phyloP scores from a whole-genome alignment of 2,888 invertebrate genomes.

The Mylabris sibirica region DNA sequence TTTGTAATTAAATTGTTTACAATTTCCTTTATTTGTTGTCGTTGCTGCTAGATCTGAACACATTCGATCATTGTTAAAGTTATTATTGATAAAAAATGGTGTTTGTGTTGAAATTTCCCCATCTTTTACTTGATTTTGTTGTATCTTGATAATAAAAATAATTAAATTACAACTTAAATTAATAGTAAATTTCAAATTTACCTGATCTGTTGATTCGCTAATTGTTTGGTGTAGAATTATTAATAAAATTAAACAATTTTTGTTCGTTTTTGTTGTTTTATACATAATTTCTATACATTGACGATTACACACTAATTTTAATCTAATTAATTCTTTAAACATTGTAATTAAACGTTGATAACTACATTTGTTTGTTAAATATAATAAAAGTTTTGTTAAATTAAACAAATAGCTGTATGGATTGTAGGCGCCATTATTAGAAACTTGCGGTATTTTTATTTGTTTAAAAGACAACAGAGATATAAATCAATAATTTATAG shows the following conservation, averaged over 20 bases:
- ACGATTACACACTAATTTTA: not conserved
- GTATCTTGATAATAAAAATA: not conserved
- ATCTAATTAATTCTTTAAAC: not conserved
- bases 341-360: not conserved
- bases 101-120: conserved; percentile 19
- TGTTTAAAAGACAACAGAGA: not conserved
- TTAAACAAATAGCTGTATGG: not conserved
- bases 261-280: not conserved
- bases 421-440: not conserved
- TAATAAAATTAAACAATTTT: not conserved
- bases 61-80: not conserved
- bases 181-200: not conserved
- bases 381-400: not conserved
- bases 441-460: not conserved
- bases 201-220: not conserved
- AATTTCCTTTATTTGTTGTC: conserved; percentile 33
- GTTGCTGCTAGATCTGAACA: not conserved
- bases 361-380: not conserved
- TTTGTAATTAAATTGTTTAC: conserved; percentile 35
- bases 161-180: not conserved
- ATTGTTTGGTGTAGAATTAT: not conserved
- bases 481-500: not conserved
- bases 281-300: not conserved
- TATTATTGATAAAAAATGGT: conserved; percentile 36
- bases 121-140: not conserved